These are phyloP conservation scores for Leptosomus discolor DNA, from an alignment of 2,113 vertebrate genomes.

Conservation along the genomic window DNA sequence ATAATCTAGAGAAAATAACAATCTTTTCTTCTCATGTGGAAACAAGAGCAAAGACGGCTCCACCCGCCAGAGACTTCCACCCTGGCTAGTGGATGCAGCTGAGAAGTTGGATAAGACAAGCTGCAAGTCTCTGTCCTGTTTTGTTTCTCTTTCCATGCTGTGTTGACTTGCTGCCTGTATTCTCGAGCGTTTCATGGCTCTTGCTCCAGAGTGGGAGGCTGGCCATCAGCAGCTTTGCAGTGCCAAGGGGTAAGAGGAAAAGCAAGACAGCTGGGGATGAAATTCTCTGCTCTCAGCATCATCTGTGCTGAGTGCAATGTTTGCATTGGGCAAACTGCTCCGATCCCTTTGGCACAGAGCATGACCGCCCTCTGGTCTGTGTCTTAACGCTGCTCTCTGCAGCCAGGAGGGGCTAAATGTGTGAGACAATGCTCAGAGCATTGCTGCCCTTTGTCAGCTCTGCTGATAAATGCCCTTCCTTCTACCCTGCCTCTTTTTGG, in stretches of 20 bases:
- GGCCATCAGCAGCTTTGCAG: not conserved
- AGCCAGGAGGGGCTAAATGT: rapidly evolving
- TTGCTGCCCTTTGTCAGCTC: not conserved
- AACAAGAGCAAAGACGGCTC: not conserved
- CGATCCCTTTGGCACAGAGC: not conserved
- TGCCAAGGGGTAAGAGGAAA: not conserved
- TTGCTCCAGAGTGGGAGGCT: not conserved
- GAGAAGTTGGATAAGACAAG: not conserved
- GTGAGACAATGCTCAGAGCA: not conserved
- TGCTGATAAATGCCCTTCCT: not conserved
- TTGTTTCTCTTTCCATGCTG: not conserved
- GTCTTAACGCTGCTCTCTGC: not conserved
- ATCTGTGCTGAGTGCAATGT: not conserved
- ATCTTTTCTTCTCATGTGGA: not conserved
- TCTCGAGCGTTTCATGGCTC: not conserved
- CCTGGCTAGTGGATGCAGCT: not conserved
- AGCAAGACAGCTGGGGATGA: not conserved
- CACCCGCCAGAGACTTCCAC: not conserved
- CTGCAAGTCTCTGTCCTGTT: not conserved
- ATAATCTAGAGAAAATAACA: not conserved
- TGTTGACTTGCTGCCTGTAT: not conserved
- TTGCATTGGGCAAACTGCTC: not conserved
- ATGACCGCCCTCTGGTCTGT: not conserved
- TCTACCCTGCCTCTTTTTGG: not conserved
- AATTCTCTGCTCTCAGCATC: not conserved